Evolutionary conservation across 2,113 vertebrate species (phyloP).

Genomic region (Oncorhynchus nerka): DNA sequence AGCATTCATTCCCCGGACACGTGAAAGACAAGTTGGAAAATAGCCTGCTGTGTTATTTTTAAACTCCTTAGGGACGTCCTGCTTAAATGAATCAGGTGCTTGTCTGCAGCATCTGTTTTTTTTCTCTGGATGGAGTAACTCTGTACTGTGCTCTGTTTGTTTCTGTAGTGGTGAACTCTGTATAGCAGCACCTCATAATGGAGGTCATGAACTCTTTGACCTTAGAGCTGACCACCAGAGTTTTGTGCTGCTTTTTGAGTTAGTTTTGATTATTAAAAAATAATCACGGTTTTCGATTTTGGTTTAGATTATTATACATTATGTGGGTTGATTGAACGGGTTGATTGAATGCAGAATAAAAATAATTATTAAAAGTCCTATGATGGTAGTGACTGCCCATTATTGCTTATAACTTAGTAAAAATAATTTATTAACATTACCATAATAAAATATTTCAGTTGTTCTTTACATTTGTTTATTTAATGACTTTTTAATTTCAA

Average conservation of each 20-base stretch:
- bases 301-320: too few species aligned
- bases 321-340: too few species aligned
- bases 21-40: neutral
- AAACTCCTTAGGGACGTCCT: neutral
- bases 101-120: neutral
- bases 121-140: neutral
- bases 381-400: too few species aligned
- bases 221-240: neutral
- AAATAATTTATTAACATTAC: too few species aligned
- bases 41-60: neutral
- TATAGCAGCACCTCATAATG: neutral
- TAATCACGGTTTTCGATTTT: too few species aligned
- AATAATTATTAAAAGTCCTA: too few species aligned
- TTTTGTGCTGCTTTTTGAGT: neutral
- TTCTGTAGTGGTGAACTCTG: neutral
- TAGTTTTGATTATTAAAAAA: too few species aligned
- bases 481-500: too few species aligned
- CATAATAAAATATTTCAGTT: too few species aligned
- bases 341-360: too few species aligned
- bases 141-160: neutral
- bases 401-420: too few species aligned
- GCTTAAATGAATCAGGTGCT: neutral
- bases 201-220: neutral
- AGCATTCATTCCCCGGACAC: neutral
- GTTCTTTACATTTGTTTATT: too few species aligned